Conservation (phyloP, 2,797 vertebrate species). For the Centropyge bicolor region DNA sequence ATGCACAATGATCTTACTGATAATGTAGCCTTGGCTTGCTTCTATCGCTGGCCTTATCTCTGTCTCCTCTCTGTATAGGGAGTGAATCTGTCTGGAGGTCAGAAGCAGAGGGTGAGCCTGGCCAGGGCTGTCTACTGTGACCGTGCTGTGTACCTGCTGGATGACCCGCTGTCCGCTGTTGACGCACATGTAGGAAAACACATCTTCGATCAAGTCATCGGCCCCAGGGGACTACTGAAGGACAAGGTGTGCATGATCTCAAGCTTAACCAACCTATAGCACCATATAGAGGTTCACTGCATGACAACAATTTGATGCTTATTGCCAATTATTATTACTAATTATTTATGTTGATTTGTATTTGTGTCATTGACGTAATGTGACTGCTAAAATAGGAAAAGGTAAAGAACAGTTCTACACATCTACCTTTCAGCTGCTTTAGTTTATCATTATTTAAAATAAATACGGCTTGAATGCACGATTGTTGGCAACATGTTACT, state of each 20-base stretch:
- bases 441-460: too few species aligned
- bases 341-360: neutral
- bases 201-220: constrained; percentile 95
- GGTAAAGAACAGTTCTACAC: too few species aligned
- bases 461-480: too few species aligned
- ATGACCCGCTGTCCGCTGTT: constrained; percentile 95
- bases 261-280: neutral
- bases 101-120: constrained; percentile 96
- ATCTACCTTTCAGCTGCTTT: too few species aligned
- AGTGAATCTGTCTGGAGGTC: constrained; percentile 96
- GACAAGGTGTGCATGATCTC: constrained; percentile 85
- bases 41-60: neutral
- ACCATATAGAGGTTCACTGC: neutral
- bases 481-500: too few species aligned
- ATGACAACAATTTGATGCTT: neutral
- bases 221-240: constrained; percentile 92
- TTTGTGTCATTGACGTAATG: too few species aligned
- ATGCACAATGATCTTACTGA: neutral
- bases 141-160: constrained; percentile 90
- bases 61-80: constrained; percentile 82
- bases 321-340: neutral
- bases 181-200: constrained; percentile 97
- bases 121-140: constrained; percentile 93
- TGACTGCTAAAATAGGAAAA: too few species aligned
- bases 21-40: neutral